Evolutionary conservation across 2,797 vertebrate genomes (phyloP).

Genomic region (Paratrypauchen microcephalus): DNA sequence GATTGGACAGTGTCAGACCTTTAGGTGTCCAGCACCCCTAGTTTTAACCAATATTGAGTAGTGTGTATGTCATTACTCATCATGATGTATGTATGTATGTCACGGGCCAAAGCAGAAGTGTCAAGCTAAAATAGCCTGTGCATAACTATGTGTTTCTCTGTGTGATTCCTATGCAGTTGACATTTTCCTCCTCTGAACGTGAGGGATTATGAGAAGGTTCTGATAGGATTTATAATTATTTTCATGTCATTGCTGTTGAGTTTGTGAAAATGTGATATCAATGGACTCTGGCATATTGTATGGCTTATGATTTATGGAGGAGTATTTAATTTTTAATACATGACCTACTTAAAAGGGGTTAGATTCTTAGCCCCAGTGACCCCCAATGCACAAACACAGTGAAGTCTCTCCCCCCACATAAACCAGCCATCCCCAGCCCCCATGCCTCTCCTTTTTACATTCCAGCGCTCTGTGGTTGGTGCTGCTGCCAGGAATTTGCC

Average conservation of each 20-base stretch:
- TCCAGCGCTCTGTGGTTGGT: slow-evolving; percentile 38
- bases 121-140: slow-evolving; percentile 56
- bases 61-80: slow-evolving; percentile 49
- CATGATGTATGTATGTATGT: slow-evolving; percentile 54
- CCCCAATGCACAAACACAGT: slow-evolving; percentile 22
- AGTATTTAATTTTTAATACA: slow-evolving; percentile 64
- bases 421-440: slow-evolving; percentile 31
- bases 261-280: slow-evolving; percentile 15
- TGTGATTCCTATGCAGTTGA: slow-evolving; percentile 19
- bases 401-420: slow-evolving; percentile 32
- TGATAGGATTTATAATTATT: slow-evolving; percentile 21
- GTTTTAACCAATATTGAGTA: slow-evolving; percentile 18
- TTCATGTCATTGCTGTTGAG: slow-evolving; percentile 1
- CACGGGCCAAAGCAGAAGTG: slow-evolving; percentile 34
- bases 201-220: slow-evolving; percentile 36
- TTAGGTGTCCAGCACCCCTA: slow-evolving; percentile 13
- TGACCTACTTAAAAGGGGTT: slow-evolving; percentile 58
- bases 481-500: slow-evolving; percentile 47
- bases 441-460: slow-evolving; percentile 45
- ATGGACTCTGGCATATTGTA: slow-evolving; percentile 29
- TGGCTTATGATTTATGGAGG: slow-evolving; percentile 58
- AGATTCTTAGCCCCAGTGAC: slow-evolving; percentile 38
- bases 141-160: slow-evolving; percentile 5
- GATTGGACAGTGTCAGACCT: slow-evolving; percentile 29
- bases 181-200: slow-evolving; percentile 19